Evolutionary conservation across 2,888 invertebrate species (phyloP).

Genomic region (Tridacna gigas): DNA sequence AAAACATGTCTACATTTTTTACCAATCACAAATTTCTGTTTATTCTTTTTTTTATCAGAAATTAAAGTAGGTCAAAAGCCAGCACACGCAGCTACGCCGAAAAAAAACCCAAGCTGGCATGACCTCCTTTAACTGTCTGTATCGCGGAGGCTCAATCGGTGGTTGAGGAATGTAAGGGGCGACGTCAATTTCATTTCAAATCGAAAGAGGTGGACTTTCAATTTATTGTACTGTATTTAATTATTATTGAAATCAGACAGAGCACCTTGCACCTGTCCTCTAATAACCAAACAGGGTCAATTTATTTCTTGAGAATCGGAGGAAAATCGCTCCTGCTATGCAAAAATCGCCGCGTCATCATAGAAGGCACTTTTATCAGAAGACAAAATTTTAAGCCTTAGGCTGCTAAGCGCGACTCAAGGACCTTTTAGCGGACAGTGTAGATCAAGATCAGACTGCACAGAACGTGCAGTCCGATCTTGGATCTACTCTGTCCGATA

Average conservation of each 20-base stretch:
- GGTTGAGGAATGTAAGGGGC: slow-evolving; percentile 21
- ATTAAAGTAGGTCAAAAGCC: no score
- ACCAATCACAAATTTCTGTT: no score
- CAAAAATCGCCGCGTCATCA: background rate
- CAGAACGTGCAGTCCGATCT: no score
- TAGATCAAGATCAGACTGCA: no score
- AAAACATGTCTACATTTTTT: no score
- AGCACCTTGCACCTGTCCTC: slow-evolving; percentile 27
- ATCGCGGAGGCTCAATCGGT: slow-evolving; percentile 10
- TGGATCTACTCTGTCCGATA: no score
- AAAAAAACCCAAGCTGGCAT: background rate
- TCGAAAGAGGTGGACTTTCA: slow-evolving; percentile 24
- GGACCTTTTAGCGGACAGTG: no score
- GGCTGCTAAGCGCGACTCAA: no score
- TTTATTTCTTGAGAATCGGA: slow-evolving; percentile 16
- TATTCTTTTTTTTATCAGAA: no score
- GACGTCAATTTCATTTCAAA: slow-evolving; percentile 25
- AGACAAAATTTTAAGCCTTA: no score
- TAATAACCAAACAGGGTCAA: slow-evolving; percentile 12
- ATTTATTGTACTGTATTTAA: slow-evolving; percentile 29
- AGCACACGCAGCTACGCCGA: no score
- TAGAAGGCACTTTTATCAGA: no score
- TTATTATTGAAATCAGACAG: slow-evolving; percentile 21
- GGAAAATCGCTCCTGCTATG: background rate
- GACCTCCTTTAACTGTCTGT: slow-evolving; percentile 14